phyloP scores from a whole-genome alignment of 2,113 vertebrate species.

The Syrrhaptes paradoxus region DNA sequence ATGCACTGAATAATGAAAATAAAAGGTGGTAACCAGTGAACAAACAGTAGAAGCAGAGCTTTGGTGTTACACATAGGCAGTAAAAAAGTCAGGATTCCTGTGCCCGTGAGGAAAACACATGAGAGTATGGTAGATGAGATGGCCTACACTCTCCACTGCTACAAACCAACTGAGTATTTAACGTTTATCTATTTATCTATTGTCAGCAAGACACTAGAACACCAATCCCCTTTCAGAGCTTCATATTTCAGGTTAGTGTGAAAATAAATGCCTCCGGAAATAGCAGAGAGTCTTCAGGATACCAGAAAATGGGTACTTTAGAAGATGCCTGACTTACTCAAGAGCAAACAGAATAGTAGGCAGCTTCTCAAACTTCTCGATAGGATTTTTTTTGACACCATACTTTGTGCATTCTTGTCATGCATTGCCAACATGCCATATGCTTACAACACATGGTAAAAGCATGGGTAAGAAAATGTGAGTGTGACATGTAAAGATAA shows the following conservation, averaged over 20 bases:
- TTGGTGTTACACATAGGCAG: neutral
- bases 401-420: slow-evolving; percentile 64
- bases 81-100: neutral
- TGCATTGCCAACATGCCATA: slow-evolving; percentile 70
- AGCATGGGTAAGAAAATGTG: slow-evolving; percentile 65
- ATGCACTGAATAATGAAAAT: neutral
- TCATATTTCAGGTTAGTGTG: neutral
- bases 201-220: neutral
- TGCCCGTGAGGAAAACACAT: neutral
- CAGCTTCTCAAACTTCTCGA: slow-evolving; percentile 54
- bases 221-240: neutral
- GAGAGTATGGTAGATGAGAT: neutral
- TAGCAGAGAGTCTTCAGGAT: neutral
- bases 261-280: neutral
- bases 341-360: slow-evolving; percentile 18
- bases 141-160: neutral
- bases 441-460: slow-evolving; percentile 71
- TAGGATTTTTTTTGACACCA: slow-evolving; percentile 49
- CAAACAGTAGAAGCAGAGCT: neutral
- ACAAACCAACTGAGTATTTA: neutral
- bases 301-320: neutral
- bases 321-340: neutral
- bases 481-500: slow-evolving; percentile 68
- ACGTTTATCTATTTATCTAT: neutral
- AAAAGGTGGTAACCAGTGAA: neutral